Conservation (phyloP, 2,113 vertebrate species). For the Taxidea taxus region DNA sequence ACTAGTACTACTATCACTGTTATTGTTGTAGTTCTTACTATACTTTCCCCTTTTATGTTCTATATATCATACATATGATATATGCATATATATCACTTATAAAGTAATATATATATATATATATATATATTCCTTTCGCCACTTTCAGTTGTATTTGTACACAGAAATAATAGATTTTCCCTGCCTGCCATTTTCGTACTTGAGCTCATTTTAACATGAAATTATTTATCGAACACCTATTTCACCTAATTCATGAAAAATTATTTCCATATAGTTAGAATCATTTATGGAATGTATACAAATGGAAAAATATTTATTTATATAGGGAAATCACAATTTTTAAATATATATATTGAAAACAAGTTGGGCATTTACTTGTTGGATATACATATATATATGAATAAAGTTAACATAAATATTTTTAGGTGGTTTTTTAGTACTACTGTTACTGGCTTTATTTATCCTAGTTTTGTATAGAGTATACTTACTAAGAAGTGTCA, state of each 20-base stretch:
- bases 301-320: neutral
- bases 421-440: neutral
- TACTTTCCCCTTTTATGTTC: neutral
- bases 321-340: neutral
- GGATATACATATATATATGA: neutral
- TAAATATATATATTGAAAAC: neutral
- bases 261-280: neutral
- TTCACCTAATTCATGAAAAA: neutral
- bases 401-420: constrained; percentile 43
- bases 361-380: neutral
- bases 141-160: neutral
- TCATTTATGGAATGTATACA: neutral
- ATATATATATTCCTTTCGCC: neutral
- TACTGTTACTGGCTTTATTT: neutral
- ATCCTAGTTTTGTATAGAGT: neutral
- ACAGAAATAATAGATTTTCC: neutral
- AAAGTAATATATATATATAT: neutral
- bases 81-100: no score
- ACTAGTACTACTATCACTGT: neutral
- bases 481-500: neutral
- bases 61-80: neutral
- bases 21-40: neutral
- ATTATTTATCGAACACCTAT: neutral
- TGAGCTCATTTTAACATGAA: neutral
- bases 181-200: neutral